Evolutionary conservation across 1,140 invertebrate genomes (phyloP).

Genomic region (Caenorhabditis brenneri): DNA sequence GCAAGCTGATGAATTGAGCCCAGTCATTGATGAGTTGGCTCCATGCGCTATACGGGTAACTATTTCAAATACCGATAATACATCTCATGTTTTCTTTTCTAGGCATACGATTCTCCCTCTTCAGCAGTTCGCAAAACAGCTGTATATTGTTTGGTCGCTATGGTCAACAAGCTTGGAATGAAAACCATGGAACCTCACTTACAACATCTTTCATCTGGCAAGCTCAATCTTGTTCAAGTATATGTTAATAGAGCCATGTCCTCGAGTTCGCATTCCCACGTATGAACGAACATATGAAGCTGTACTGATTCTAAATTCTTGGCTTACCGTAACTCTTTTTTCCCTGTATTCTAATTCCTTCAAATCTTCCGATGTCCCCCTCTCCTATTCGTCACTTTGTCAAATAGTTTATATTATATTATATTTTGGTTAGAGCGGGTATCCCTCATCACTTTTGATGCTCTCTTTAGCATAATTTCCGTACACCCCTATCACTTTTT

Average conservation of each 20-base stretch:
- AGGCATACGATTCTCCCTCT: conserved; percentile 8
- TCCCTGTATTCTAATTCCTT: background rate
- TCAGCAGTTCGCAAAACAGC: conserved; percentile 10
- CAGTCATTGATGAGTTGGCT: conserved; percentile 6
- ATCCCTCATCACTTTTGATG: background rate
- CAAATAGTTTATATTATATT: background rate
- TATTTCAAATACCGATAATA: no score
- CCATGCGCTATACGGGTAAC: background rate
- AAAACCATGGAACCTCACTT: background rate
- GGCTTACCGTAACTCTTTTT: no score
- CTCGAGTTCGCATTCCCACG: background rate
- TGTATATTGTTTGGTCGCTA: conserved; percentile 21
- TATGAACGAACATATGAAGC: background rate
- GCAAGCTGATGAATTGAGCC: background rate
- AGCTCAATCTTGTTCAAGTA: conserved; percentile 7
- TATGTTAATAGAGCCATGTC: conserved; percentile 21
- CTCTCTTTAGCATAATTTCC: conserved; percentile 28
- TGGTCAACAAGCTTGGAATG: conserved; percentile 28
- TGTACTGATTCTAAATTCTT: background rate
- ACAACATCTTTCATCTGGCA: background rate
- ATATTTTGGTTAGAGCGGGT: background rate
- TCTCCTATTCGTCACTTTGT: background rate
- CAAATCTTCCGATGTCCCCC: background rate
- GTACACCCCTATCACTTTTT: background rate
- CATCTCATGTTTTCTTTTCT: background rate